Evolutionary conservation across 2,888 invertebrate species (phyloP).

Genomic region (Tanypteryx hageni): DNA sequence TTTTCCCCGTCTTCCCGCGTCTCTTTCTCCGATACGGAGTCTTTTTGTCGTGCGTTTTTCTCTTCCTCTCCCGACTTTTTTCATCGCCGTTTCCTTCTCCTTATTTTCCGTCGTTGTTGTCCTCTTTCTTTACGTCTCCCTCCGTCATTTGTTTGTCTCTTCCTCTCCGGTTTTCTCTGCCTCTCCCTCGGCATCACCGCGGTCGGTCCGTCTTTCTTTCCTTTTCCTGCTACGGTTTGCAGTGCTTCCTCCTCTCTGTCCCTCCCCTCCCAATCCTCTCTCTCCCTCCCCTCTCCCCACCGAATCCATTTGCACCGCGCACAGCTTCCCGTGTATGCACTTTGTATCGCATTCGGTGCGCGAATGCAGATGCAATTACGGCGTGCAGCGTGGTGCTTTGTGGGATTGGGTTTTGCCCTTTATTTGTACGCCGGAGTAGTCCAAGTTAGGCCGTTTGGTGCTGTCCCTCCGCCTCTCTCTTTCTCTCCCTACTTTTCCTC

Average conservation of each 20-base stretch:
- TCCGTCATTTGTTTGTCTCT: background rate
- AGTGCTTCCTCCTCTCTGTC: constrained; percentile 5
- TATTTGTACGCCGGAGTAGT: constrained; percentile 63
- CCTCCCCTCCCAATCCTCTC: constrained; percentile 19
- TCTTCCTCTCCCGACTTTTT: constrained; percentile 68
- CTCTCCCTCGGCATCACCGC: background rate
- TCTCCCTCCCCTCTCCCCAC: constrained; percentile 59
- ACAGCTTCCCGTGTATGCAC: constrained; percentile 60
- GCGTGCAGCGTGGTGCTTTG: constrained; percentile 63
- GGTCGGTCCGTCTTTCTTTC: no score
- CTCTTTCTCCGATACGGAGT: background rate
- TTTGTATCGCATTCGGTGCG: constrained; percentile 61
- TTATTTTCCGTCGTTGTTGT: no score
- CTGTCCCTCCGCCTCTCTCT: background rate
- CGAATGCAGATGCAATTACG: constrained; percentile 64
- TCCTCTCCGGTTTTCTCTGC: constrained; percentile 61
- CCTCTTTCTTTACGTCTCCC: constrained; percentile 67
- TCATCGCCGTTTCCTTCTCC: constrained; percentile 47
- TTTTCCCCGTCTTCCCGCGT: background rate
- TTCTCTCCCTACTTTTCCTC: constrained; percentile 64
- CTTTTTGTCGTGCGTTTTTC: background rate
- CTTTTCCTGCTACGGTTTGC: no score
- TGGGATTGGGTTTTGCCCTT: constrained; percentile 60
- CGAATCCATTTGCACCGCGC: constrained; percentile 55
- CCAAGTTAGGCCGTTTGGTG: constrained; percentile 59